These are phyloP conservation scores for Eristalis intricaria DNA, from an alignment of 2,888 invertebrate genomes.

Conservation along the genomic window DNA sequence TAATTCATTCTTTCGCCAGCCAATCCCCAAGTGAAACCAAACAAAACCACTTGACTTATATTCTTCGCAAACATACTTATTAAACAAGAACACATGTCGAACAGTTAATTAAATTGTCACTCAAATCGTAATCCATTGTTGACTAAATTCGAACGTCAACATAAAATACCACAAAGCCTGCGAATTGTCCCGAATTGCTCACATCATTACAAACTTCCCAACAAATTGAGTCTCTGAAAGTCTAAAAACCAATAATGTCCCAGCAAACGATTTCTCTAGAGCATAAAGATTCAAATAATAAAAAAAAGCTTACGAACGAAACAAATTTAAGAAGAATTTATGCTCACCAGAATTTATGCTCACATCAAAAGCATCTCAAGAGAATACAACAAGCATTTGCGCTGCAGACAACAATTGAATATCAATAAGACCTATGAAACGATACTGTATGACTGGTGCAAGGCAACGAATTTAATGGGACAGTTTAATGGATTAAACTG, in stretches of 20 bases:
- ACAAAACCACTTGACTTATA: not conserved
- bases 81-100: not conserved
- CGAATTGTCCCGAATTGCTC: not conserved
- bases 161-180: not conserved
- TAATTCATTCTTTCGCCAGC: not conserved
- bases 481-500: slow-evolving; percentile 19
- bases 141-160: slow-evolving; percentile 6
- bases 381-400: slow-evolving; percentile 15
- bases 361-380: slow-evolving; percentile 34
- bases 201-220: slow-evolving; percentile 10
- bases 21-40: not conserved
- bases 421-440: slow-evolving; percentile 19
- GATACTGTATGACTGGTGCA: not conserved
- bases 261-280: slow-evolving; percentile 6
- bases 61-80: not conserved
- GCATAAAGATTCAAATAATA: slow-evolving; percentile 13
- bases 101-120: not conserved
- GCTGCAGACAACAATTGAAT: slow-evolving; percentile 45
- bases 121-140: slow-evolving; percentile 6
- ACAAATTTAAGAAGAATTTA: slow-evolving; percentile 38
- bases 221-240: slow-evolving; percentile 1
- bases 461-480: slow-evolving; percentile 20
- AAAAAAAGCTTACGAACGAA: slow-evolving; percentile 4
- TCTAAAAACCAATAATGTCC: slow-evolving; percentile 8
- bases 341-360: slow-evolving; percentile 43